Percentiles rank a stretch among this genome's conserved stretches.
phyloP scores from a whole-genome alignment of 2,797 vertebrate species.

The Petrocephalus sullivani region DNA sequence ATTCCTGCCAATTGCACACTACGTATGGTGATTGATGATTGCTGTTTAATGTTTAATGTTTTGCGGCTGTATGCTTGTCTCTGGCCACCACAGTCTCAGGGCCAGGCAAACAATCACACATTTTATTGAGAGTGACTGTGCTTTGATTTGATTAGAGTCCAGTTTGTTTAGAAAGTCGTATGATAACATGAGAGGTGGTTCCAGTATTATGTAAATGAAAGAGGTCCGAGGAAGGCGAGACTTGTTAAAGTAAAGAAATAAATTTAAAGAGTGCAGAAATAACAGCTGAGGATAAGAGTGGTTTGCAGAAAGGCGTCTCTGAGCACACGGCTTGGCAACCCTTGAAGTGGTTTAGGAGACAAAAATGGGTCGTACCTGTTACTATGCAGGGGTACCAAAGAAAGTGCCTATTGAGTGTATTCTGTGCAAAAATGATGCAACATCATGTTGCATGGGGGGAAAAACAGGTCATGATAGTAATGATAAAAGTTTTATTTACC shows the following conservation, averaged over 20 bases:
- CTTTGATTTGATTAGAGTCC: background rate
- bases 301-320: background rate
- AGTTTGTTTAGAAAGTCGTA: background rate
- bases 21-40: background rate
- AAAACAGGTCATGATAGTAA: background rate
- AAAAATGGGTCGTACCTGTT: background rate
- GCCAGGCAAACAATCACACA: background rate
- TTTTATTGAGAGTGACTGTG: background rate
- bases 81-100: background rate
- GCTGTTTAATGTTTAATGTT: background rate
- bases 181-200: background rate
- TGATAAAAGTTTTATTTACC: slow-evolving; percentile 17
- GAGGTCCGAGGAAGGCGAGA: background rate
- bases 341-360: slow-evolving; percentile 2
- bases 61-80: background rate
- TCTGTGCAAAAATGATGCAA: background rate
- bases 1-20: background rate
- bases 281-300: background rate
- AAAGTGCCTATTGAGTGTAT: background rate
- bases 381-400: background rate
- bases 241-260: background rate
- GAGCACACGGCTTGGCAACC: background rate
- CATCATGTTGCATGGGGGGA: background rate
- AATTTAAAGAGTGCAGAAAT: background rate
- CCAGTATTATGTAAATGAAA: background rate